phyloP scores from a whole-genome alignment of 2,113 vertebrate genomes.

The Eidolon helvum region DNA sequence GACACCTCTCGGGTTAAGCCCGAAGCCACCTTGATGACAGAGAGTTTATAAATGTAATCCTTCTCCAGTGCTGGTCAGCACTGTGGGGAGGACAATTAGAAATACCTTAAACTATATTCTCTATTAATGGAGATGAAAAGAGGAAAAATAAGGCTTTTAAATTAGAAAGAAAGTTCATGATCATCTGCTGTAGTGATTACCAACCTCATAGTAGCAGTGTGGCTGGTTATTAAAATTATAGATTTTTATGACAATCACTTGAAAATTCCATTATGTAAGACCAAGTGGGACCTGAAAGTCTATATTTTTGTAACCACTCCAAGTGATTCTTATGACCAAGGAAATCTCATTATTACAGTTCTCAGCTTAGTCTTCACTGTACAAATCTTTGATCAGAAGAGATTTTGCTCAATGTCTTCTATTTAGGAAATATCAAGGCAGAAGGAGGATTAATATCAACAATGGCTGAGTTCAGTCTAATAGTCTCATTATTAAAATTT shows the following conservation, averaged over 20 bases:
- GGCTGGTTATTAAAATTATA: neutral
- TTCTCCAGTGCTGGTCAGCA: neutral
- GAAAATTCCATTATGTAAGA: neutral
- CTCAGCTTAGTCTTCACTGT: neutral
- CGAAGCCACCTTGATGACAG: neutral
- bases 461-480: neutral
- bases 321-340: neutral
- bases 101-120: neutral
- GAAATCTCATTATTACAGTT: neutral
- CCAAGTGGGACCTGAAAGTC: neutral
- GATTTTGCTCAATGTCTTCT: neutral
- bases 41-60: neutral
- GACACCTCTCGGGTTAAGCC: accelerated
- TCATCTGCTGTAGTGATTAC: neutral
- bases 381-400: neutral
- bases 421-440: neutral
- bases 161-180: neutral
- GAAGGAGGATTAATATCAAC: neutral
- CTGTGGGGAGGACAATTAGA: neutral
- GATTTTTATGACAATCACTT: neutral
- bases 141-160: neutral
- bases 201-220: neutral
- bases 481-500: neutral
- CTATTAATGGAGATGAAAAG: neutral
- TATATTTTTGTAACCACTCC: neutral